Base-by-base conservation (phyloP, 2,113 vertebrate genomes). In the Phainopepla nitens region DNA sequence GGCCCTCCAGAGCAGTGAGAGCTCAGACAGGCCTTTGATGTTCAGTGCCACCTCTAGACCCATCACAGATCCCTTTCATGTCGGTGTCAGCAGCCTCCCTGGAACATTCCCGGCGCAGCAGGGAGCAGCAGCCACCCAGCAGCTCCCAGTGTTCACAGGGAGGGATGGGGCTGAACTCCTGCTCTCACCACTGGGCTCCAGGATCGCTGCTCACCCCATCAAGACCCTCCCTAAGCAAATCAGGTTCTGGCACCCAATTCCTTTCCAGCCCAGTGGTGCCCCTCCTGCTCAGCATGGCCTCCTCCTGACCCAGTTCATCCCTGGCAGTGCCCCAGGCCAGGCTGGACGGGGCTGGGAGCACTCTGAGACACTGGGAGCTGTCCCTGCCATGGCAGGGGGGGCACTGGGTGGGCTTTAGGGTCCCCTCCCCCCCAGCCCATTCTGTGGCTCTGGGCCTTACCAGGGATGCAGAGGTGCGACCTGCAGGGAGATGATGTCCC, bases 401-500 rank as follows among this genome's bases (percentile, higher is more conserved):
- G 56, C 20, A 0, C 41, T 6, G 49, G 41, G 0, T 4, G 27
- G 14, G 7, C 1, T 29, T 4, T 35, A 0, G 33, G 19, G 23
- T 58, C 68, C 22, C 51, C n/a, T 5, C 69, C 53, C n/a, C 3
- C 23, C 60, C 68, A 15, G 3, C 6, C 51, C 77, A 5, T 10
- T 2, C 58, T 6, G 6, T 9, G 45, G 3, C 23, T 3, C 29
- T 29, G 0, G 4, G 36, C 19, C 29, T 99, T 98, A 99, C 99
- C 99, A 99, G 23, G 99, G 99, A 60, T 99, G 99, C 81, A 99
- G 97, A 49, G 99, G 99, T 0, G 99, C 99, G 85, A 99, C 99
- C 97, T 99, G 99, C 47, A 99, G 98, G 88, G 99, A 99, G 97
- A 99, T 99, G 60, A 99, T 99, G 97, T 99, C 99, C 97, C 99